Evolutionary conservation across 2,113 vertebrate species (phyloP), one percentile per base, ranked within the genome.

Genomic region (Jaculus jaculus): DNA sequence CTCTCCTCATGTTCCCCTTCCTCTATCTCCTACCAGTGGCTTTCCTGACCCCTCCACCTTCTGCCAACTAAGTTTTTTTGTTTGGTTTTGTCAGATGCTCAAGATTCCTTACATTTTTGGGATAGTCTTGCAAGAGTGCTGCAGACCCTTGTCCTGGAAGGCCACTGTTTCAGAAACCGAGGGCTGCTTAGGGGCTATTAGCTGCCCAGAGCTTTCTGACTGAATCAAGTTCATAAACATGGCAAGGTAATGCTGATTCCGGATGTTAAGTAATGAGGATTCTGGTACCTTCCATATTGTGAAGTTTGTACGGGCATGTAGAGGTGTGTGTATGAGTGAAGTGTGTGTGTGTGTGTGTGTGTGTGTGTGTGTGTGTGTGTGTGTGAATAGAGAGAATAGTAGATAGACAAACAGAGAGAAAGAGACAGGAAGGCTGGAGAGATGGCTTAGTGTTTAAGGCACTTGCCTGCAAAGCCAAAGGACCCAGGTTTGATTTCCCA

Each of bases 321-420:
- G 34, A 9, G 0, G 10, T 0, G 2, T 39, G 30, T 90, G 20
- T 32, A 0, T 39, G 15, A 17, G 18, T 54, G 24, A 54, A 37
- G 13, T 58, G 16, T 71, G 69, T 71, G 69, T 34, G 69, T 71
- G n/a, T n/a, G n/a, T 54, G 54, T 37, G 9, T 60, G 23, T 60
- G 51, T 37, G 54, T 21, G 32, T 30, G 37, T 47, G 63, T n/a
- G 7, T 51, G 18, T 54, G 68, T n/a, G 66, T 28, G 16, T 39
- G 28, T 18, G 26, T 42, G 71, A 34, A 65, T 39, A 3, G 54
- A 17, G 12, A 75, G 24, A n/a, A n/a, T n/a, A n/a, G n/a, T n/a
- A 47, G 1, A 13, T 4, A 37, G 16, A 79, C 5, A 47, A 28
- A 83, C 28, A 84, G 10, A 54, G 54, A 54, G 54, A 54, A 12